Conservation (phyloP, 2,113 vertebrate genomes). For the Pristiophorus japonicus region DNA sequence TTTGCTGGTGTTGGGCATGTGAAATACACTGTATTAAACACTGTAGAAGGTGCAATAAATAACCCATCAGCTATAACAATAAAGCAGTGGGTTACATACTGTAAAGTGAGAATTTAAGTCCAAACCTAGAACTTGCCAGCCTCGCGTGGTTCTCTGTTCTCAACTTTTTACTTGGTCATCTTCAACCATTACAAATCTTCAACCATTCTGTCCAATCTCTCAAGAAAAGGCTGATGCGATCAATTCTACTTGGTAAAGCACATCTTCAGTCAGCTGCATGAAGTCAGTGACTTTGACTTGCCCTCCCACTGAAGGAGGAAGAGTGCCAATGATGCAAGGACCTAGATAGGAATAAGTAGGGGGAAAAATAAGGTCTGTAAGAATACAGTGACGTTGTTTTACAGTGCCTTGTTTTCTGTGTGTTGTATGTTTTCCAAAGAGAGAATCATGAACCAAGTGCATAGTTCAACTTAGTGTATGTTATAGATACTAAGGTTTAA, state of each 20-base stretch:
- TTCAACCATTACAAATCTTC: no score
- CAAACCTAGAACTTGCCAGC: no score
- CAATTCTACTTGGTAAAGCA: not conserved
- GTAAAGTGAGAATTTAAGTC: not conserved
- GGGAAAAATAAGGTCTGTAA: not conserved
- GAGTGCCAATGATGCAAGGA: not conserved
- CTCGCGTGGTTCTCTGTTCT: no score
- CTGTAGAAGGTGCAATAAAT: no score
- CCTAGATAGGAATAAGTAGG: not conserved
- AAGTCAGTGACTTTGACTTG: not conserved
- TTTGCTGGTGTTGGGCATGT: not conserved
- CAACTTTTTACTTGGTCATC: no score
- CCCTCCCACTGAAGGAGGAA: not conserved
- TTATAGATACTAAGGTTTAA: not conserved
- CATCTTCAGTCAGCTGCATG: not conserved
- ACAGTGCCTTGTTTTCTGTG: not conserved
- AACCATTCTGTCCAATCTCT: no score
- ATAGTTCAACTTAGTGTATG: not conserved
- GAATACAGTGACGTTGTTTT: not conserved
- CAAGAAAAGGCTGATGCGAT: not conserved
- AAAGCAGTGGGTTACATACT: not conserved
- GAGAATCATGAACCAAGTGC: not conserved
- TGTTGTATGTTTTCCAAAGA: not conserved
- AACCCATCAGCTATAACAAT: not conserved
- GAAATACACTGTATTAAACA: not conserved